phyloP scores from a whole-genome alignment of 2,113 vertebrate genomes.

The Neomonachus schauinslandi region DNA sequence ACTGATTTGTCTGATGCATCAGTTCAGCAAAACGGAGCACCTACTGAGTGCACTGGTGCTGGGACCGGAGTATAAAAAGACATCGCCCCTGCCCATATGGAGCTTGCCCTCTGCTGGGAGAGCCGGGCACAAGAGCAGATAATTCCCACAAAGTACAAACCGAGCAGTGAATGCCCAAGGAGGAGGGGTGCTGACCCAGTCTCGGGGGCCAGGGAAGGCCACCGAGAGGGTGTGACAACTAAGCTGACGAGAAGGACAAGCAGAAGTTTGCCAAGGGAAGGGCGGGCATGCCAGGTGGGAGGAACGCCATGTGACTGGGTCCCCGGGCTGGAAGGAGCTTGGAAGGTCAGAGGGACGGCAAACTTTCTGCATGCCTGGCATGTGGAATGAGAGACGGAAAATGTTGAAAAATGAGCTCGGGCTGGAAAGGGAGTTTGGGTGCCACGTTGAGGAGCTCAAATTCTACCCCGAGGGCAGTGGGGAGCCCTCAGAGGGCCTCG shows the following conservation, averaged over 20 bases:
- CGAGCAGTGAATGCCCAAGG: fast-evolving
- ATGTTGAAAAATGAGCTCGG: neutral
- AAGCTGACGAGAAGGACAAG: neutral
- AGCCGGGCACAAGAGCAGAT: too few relatives aligned
- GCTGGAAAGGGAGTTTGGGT: too few relatives aligned
- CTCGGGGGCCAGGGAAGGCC: neutral
- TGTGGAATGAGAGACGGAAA: neutral
- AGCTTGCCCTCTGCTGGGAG: neutral
- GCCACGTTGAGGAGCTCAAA: neutral
- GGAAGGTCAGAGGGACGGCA: neutral
- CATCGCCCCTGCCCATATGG: fast-evolving
- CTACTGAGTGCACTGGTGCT: neutral
- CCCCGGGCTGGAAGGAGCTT: neutral
- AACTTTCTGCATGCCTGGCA: neutral
- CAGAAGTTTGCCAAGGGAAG: neutral
- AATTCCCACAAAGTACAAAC: neutral
- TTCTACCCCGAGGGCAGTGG: neutral
- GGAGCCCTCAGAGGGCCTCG: fast-evolving
- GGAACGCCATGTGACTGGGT: fast-evolving
- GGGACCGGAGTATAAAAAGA: neutral
- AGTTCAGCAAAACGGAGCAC: neutral
- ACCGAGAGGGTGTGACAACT: fast-evolving
- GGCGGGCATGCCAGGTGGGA: neutral
- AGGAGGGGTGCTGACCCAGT: fast-evolving
- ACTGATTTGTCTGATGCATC: neutral